Evolutionary conservation across 35 echinoderm and acorn worm genomes (phyloP).

Genomic region (Lytechinus pictus): DNA sequence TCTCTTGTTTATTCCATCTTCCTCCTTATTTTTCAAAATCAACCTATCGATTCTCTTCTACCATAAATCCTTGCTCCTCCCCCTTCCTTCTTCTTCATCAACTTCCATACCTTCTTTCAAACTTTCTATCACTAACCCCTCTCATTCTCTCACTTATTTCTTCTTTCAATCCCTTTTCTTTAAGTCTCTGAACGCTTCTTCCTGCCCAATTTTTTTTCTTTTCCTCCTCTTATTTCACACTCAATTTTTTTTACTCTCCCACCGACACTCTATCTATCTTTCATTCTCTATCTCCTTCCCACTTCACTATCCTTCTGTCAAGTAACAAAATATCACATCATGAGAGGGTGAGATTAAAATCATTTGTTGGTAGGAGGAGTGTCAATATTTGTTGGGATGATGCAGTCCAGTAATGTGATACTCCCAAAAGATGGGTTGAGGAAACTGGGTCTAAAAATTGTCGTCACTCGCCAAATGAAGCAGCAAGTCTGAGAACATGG

Average conservation of each 20-base stretch:
- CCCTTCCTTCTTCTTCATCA: background rate
- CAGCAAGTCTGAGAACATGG: background rate
- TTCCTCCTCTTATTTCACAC: too few species aligned
- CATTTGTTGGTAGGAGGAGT: background rate
- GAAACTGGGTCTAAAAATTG: background rate
- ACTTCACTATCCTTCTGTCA: background rate
- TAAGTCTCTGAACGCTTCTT: too few species aligned
- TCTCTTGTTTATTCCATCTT: background rate
- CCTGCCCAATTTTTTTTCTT: too few species aligned
- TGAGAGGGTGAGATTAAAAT: background rate
- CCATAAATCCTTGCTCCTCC: background rate
- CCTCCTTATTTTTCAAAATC: background rate
- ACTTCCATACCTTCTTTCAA: background rate
- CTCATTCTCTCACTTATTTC: too few species aligned
- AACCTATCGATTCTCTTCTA: background rate
- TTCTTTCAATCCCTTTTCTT: too few species aligned
- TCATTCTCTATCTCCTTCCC: background rate
- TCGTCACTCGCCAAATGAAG: background rate
- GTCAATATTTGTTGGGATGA: constrained; percentile 4
- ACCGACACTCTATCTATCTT: too few species aligned
- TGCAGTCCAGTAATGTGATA: background rate
- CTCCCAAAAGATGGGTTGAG: background rate
- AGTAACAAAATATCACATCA: background rate
- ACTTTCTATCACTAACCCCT: background rate
- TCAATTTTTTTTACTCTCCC: background rate